Evolutionary conservation across 2,888 invertebrate genomes (phyloP), one percentile per base, ranked within the genome.

Genomic region (Sesia bembeciformis): DNA sequence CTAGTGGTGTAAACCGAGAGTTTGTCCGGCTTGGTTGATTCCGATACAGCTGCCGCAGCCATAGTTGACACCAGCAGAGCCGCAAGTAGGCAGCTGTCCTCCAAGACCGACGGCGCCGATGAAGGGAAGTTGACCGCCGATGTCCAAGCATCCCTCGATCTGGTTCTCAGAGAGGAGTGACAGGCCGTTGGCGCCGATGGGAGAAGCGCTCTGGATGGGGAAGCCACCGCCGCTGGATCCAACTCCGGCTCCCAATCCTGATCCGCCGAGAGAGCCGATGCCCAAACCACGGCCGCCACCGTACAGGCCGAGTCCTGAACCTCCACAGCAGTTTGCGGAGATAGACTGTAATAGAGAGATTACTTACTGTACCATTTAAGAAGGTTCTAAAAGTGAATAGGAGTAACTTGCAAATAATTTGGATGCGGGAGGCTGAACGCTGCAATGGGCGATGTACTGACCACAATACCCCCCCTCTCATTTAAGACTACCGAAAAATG

Each of bases 61-160:
- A 54, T 70, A 61, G 3, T 63, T 56, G 5, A 71, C 70, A 5
- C 61, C 58, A n/a, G 73, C 75, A 49, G 66, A 63, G 5, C 76
- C 77, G 40, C 61, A 60, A 5, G 74, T 65, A 3, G 70, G 66
- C 23, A 77, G 52, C 4, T 56, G 54, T 0, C 74, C 74, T 51
- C 70, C 74, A 4, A 74, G 56, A 46, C 66, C 67, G 0, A 75
- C 74, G 4, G 76, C 68, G 3, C 72, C 72, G 4, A 78, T 46
- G 66, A 81, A 77, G 0, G 78, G 78, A 23, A 77, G 54, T 42
- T 78, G 68, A 46, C 82, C 78, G 52, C 58, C 60, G 0, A 76
- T 66, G 3, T 62, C 57, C n/a, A 77, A 53, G 3, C 64, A 58
- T 0, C 78, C 78, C 52, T 74, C 70, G 1, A 76, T 62, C 8